These are phyloP conservation scores for Blastomussa wellsi DNA, from an alignment of 92 coral and sea anemone species.

Conservation along the genomic window DNA sequence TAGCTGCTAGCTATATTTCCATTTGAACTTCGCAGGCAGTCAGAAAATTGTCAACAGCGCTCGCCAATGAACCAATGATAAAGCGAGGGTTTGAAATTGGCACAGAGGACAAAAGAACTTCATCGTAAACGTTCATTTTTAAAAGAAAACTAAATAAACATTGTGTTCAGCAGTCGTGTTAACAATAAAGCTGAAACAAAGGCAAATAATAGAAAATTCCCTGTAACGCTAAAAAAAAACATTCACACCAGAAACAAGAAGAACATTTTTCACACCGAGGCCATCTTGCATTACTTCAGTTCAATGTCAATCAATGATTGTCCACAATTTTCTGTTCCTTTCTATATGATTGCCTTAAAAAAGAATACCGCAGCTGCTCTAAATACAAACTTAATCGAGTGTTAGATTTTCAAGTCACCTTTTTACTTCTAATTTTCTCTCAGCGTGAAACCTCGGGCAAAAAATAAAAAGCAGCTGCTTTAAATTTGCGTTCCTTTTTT, in stretches of 20 bases:
- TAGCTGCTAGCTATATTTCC: background rate
- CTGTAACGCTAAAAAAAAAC: background rate
- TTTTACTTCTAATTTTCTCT: background rate
- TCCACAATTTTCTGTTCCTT: background rate
- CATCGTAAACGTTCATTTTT: background rate
- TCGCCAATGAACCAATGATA: constrained; percentile 25
- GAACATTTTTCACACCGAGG: background rate
- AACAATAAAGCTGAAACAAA: constrained; percentile 21
- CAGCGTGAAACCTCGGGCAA: background rate
- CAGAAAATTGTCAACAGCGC: constrained; percentile 30
- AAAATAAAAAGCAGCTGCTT: background rate
- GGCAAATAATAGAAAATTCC: background rate
- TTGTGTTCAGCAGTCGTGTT: background rate
- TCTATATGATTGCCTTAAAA: background rate
- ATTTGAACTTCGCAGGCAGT: constrained; percentile 1
- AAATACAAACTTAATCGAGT: background rate
- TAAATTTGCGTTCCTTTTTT: background rate
- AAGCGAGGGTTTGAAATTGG: background rate
- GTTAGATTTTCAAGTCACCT: background rate
- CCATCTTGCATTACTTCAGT: background rate
- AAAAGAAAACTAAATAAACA: constrained; percentile 35
- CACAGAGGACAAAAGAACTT: constrained; percentile 2
- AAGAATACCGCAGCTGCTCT: background rate
- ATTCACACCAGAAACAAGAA: background rate
- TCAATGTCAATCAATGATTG: background rate